Evolutionary conservation across 2,797 vertebrate species (phyloP), one percentile per base, ranked within the genome.

Genomic region (Helicolenus hilgendorfi): DNA sequence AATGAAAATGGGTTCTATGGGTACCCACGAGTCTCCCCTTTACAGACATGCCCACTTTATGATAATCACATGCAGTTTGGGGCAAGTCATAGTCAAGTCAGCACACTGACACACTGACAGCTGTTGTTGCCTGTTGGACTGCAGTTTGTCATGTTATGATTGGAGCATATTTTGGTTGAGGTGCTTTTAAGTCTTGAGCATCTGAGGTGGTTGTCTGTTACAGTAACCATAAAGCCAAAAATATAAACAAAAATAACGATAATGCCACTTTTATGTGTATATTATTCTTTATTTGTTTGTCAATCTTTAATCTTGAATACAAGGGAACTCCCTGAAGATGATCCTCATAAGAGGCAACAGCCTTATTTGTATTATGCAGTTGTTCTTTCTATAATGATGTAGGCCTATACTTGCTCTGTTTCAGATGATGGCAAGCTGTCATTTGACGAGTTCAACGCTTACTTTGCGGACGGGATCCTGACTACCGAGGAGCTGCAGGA

Each of bases 391-490:
- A 26, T 72, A 1, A 10, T 76, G 2, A 73, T 58, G 0, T 24
- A 2, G 7, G 8, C 4, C 7, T 60, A 3, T 26, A 22, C 26
- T 41, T 75, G 7, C 5, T 56, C 13, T 88, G 45, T 94, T 92
- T 84, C 96, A 99, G 99, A 99, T 94, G 99, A 99, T 24, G 99
- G 99, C 41, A 99, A 99, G 89, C 97, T 99, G 89, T 99, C 98
- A 8, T 99, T 99, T 90, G 98, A 99, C n/a, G 98, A 99, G 95
- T 99, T 99, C 96, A 98, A 98, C 94, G 96, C 98, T 26, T 99
- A 98, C 94, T 99, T 99, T 60, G 96, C 98, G 0, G 99, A 99
- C 38, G 98, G 98, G 65, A 98, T 99, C 94, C 98, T 99, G 89
- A 99, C 98, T 13, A 97, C 98, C 0, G 97, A 97, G 68, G 98